Evolutionary conservation across 2,113 vertebrate genomes (phyloP), one percentile per base, ranked within the genome.

Genomic region (Chrysochloris asiatica): DNA sequence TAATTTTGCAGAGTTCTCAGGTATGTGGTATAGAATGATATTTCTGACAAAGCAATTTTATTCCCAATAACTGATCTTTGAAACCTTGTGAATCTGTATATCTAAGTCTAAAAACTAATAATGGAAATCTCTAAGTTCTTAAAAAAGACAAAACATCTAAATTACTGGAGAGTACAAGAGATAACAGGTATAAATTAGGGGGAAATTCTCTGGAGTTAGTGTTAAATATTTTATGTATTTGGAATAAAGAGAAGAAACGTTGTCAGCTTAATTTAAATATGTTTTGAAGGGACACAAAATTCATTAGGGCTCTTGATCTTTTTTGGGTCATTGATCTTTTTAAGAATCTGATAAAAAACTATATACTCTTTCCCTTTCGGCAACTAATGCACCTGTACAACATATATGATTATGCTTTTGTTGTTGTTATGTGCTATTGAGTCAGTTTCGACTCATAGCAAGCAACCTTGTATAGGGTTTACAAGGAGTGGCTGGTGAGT

Each of bases 211-310:
- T 83, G 4, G 14, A 24, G 76, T 94, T 95, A 88, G 86, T 92
- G 38, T 83, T 83, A 94, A 76, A 71, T 88, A 78, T 89, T 95
- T 95, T 28, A 86, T 73, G 26, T 4, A 13, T 79, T 48, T 52
- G 21, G 30, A 48, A 26, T n/a, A 56, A 81, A 63, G 41, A 13
- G 52, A n/a, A 28, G 28, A 79, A 88, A 47, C 24, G 65, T 56
- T 21, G 19, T n/a, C 43, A 76, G 38, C 21, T 93, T 83, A 73
- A 65, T 90, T 54, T 94, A 65, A 87, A 48, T 89, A 33, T 50
- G 33, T 86, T 93, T 90, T 65, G 54, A 90, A 92, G n/a, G 54
- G 33, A 81, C 30, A 85, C 26, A 81, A 22, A 72, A 47, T 79
- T 61, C 9, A 50, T 79, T 8, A 56, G 50, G 24, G 36, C 22